A percentile compares a stretch with the other conserved stretches of the same genome.
These are phyloP conservation scores for Uria lomvia DNA, from an alignment of 2,113 vertebrate genomes.

Conservation along the genomic window DNA sequence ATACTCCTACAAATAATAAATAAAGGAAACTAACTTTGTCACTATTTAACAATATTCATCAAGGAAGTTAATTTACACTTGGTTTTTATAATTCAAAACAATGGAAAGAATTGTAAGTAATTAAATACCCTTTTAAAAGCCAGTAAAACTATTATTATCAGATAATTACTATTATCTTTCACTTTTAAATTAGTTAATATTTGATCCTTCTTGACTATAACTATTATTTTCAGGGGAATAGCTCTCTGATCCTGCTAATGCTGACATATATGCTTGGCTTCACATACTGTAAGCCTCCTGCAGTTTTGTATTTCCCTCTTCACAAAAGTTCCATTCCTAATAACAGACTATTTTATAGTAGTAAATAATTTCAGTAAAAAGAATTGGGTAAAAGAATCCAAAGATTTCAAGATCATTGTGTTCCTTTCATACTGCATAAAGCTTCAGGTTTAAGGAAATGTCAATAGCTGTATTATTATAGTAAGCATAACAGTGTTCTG, in stretches of 20 bases:
- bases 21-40: neutral
- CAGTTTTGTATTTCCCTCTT: neutral
- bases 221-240: neutral
- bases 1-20: neutral
- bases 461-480: neutral
- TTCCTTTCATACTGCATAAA: neutral
- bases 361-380: neutral
- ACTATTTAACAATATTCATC: neutral
- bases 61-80: neutral
- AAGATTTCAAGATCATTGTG: neutral
- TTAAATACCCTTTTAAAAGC: neutral
- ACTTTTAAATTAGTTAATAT: neutral
- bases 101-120: neutral
- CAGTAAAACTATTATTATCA: neutral
- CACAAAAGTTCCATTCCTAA: neutral
- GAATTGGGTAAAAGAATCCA: neutral
- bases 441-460: neutral
- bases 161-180: neutral
- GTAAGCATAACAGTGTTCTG: neutral
- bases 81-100: neutral
- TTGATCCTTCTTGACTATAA: neutral
- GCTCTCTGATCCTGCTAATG: neutral
- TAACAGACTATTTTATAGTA: neutral
- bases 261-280: neutral
- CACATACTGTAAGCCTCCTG: neutral